phyloP scores from a whole-genome alignment of 2,888 invertebrate species.

The Omphaloscelis lunosa region DNA sequence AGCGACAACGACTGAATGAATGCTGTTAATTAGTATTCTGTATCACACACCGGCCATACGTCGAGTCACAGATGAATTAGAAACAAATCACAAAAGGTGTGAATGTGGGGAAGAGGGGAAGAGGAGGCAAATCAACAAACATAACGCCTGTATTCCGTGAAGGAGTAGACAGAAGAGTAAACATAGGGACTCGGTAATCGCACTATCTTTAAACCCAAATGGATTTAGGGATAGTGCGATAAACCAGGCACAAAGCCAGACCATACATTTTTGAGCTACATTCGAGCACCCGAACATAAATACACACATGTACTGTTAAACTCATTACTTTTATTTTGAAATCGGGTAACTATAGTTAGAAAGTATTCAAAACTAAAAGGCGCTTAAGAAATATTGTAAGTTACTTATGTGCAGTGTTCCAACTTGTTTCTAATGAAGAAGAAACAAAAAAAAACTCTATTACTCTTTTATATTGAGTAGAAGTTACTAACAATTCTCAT shows the following conservation, averaged over 20 bases:
- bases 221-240: background rate
- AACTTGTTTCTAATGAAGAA: background rate
- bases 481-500: background rate
- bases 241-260: background rate
- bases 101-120: background rate
- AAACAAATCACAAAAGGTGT: slow-evolving; percentile 14
- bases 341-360: background rate
- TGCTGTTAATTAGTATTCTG: slow-evolving; percentile 14
- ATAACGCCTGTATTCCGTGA: background rate
- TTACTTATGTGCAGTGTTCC: background rate
- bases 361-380: slow-evolving; percentile 2
- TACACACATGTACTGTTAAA: background rate
- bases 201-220: no score
- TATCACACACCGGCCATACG: slow-evolving; percentile 7
- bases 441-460: slow-evolving; percentile 8
- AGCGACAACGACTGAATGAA: slow-evolving; percentile 14
- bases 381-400: background rate
- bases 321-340: background rate
- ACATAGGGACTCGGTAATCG: no score
- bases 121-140: background rate
- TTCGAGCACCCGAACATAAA: background rate
- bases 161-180: background rate
- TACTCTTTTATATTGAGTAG: background rate
- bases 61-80: background rate
- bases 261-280: background rate